Base-by-base conservation (phyloP, 2,113 vertebrate genomes). In the Gnathonemus longibarbis region DNA sequence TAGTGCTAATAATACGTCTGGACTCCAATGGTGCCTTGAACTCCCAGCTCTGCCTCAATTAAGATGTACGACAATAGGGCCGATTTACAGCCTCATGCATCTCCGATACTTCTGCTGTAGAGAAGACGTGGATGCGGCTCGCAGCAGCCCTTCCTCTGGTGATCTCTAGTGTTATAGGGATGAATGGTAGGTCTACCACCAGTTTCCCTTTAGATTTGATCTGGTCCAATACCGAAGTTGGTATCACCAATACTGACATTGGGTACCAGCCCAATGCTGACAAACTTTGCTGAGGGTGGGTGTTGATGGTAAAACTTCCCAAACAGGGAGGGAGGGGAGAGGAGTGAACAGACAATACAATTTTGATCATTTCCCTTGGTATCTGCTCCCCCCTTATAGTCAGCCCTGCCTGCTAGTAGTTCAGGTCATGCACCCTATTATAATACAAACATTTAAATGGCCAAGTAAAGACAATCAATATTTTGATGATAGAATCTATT, bases 1-100 rank as follows among this genome's bases (percentile, higher is more conserved):
- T 35, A 24, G 85, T 39, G 50, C 85, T 87, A 87, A 87, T 53
- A 87, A 53, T 21, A 53, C n/a, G 85, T 24, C 85, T 53, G 85
- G 85, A 87, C 50, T 52, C 1, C 5, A 3, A 9, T 0, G 31
- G 3, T 8, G 6, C 17, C 13, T 50, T 19, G n/a, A 87, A 35
- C 17, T 48, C 24, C 46, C 49, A 35, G 49, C 49, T 53, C 49
- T 53, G 13, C 49, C 49, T 87, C 85, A 87, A 52, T 87, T 87
- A 31, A 52, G 49, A 35, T 53, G 24, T 27, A 52, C 11, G 85
- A 53, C 27, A 35, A 13, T 0, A 11, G 15, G n/a, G n/a, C 24
- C 45, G n/a, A 87, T 87, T 52, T 87, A 87, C 45, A n/a, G 21
- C 42, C n/a, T 11, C 27, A n/a, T 5, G 85, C 1, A 11, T 6